phyloP scores from a whole-genome alignment of 2,888 invertebrate genomes.

The Rhagonycha lutea region DNA sequence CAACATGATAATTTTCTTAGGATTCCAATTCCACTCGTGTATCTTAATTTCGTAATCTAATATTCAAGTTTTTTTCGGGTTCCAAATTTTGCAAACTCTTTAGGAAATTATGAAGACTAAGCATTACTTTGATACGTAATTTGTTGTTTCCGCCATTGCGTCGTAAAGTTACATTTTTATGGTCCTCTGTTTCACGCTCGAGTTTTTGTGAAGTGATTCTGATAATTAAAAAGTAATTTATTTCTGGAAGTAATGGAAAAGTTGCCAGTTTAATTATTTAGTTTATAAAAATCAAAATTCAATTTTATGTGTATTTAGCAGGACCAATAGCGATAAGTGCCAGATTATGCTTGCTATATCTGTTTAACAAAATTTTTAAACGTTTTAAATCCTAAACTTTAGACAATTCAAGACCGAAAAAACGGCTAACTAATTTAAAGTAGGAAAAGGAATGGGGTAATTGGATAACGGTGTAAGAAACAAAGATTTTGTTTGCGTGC shows the following conservation, averaged over 20 bases:
- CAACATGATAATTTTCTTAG: too few relatives aligned
- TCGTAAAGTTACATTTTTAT: neutral
- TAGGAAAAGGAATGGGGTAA: neutral
- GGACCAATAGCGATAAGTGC: neutral
- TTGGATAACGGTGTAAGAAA: neutral
- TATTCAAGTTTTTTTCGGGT: neutral
- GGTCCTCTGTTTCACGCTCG: neutral
- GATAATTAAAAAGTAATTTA: neutral
- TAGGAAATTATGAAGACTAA: neutral
- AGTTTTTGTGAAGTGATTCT: neutral
- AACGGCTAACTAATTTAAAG: neutral
- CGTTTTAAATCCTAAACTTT: neutral
- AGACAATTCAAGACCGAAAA: neutral
- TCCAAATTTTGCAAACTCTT: neutral
- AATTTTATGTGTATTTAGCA: neutral
- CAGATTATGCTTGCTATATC: neutral
- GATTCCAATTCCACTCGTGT: neutral
- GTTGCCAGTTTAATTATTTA: neutral
- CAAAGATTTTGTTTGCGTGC: neutral
- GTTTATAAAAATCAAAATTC: neutral
- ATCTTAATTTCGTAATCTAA: neutral
- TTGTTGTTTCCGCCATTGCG: neutral
- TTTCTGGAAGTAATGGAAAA: neutral
- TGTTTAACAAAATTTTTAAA: too few relatives aligned
- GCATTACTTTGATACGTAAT: neutral